Base-by-base conservation (phyloP, 1,140 invertebrate genomes). In the Oreohelix idahoensis region DNA sequence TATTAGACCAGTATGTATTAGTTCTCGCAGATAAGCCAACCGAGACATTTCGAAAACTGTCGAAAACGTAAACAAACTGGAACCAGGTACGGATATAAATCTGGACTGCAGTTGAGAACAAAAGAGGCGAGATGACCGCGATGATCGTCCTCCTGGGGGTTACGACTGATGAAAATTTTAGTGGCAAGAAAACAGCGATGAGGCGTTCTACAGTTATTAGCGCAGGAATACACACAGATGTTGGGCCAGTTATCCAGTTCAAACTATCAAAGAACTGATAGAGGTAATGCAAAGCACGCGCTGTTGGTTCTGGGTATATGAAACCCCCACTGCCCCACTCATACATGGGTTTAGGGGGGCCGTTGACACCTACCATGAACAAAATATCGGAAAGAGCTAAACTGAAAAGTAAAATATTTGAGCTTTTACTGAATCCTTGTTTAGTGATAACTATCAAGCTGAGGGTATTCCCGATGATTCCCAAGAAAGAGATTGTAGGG, bases 171-270 rank as follows among this genome's bases (percentile, higher is more conserved):
- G 45, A 0, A 51, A 76, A 76, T 10, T 76, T 45, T 1, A 76
- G 49, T 35, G 74, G 74, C 32, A 76, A n/a, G 53, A 51, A 76
- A 17, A 76, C 74, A 23, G 74, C 74, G n/a, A 76, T 76, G 29
- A 76, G 4, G 15, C 74, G 42, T 32, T 76, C 74, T 8, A 76
- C n/a, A 8, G 42, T 51, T 32, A 76, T 76, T 1, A 76, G 45
- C 1, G 32, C 39, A 4, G 74, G 74, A 1, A 76, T 23, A 23
- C 38, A 49, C 23, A 76, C 1, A 13, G 74, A 76, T 35, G 74
- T 23, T 35, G 42, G 23, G 20, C 42, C 42, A 76, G 45, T 49
- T 13, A 10, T 45, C 38, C 38, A 45, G 23, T 76, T 49, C 13
- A 76, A 29, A 26, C 10, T 26, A 35, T 45, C 74, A 35, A 49